Evolutionary conservation across 2,797 vertebrate species (phyloP), one percentile per base, ranked within the genome.

Genomic region (Leptodactylus fallax): DNA sequence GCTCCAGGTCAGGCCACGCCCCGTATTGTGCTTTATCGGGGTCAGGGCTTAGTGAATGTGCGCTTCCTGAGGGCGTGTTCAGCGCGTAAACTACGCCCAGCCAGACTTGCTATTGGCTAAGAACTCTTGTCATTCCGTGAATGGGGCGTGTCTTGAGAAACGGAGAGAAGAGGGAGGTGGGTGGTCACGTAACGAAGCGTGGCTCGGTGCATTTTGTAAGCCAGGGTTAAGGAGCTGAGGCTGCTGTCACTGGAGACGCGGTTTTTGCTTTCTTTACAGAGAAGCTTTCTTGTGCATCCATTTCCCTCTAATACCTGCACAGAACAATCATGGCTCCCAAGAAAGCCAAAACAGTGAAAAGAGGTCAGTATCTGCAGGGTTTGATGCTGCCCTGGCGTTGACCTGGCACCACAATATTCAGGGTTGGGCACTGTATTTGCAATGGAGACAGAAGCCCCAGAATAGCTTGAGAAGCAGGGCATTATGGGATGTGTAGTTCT

Each of bases 121-220:
- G 0, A 5, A 0, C 8, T 0, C 9, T 61, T 65, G 72, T 83
- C 81, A 27, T 7, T 78, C 74, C 16, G 16, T 11, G 25, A 71
- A 47, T 0, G 7, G 3, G 85, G 85, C 36, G 85, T 61, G n/a
- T 6, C 21, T 7, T 8, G 0, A 1, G 10, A 3, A 23, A 19
- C 74, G 14, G 60, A 7, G 17, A 0, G 63, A 21, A 0, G 56
- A 13, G 51, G 49, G 79, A 49, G 79, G n/a, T 10, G 56, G 79
- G 71, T 71, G 58, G 60, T 77, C 71, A 87, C 87, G 87, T 85
- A 58, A 84, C 87, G 25, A 12, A 88, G 87, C 74, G 87, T 88
- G 86, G 56, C 51, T 72, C 51, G 36, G 55, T 55, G 21, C 74
- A 80, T 27, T 53, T 14, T 79, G 81, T 84, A 17, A 83, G 61